phyloP scores from a whole-genome alignment of 2,797 vertebrate genomes.

The Tamandua tetradactyla region DNA sequence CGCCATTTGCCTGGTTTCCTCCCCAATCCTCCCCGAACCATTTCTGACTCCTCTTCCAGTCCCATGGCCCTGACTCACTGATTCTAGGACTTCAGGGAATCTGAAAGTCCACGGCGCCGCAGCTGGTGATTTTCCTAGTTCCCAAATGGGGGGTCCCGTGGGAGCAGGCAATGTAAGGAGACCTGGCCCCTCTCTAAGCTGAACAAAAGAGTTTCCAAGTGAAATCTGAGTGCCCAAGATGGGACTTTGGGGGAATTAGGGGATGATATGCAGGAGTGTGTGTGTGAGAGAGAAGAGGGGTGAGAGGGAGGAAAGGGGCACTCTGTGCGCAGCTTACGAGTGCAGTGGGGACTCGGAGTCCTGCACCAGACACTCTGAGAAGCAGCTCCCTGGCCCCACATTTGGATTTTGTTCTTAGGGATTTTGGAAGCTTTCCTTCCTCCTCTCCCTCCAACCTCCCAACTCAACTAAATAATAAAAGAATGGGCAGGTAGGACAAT shows the following conservation, averaged over 20 bases:
- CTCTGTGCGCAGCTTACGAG: background rate
- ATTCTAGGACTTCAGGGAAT: background rate
- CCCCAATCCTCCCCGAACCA: accelerated
- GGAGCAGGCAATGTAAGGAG: background rate
- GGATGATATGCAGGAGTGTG: background rate
- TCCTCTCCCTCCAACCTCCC: background rate
- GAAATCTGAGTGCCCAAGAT: conserved; percentile 10
- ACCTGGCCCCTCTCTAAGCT: background rate
- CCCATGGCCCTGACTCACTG: background rate
- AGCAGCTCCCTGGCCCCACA: background rate
- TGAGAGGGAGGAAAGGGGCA: background rate
- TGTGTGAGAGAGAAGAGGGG: too few species aligned
- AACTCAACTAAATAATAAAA: background rate
- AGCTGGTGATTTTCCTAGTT: background rate
- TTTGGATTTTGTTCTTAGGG: background rate
- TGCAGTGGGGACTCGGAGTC: background rate
- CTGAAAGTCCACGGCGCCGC: background rate
- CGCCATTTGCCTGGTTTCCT: background rate
- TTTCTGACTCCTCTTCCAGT: background rate
- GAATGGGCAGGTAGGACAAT: background rate
- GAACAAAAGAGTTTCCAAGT: background rate
- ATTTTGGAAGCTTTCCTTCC: background rate
- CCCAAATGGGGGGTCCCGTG: background rate
- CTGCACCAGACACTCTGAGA: background rate
- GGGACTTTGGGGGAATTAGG: conserved; percentile 2